Conservation (phyloP, 2,113 vertebrate genomes). For the Paradisaea rubra region DNA sequence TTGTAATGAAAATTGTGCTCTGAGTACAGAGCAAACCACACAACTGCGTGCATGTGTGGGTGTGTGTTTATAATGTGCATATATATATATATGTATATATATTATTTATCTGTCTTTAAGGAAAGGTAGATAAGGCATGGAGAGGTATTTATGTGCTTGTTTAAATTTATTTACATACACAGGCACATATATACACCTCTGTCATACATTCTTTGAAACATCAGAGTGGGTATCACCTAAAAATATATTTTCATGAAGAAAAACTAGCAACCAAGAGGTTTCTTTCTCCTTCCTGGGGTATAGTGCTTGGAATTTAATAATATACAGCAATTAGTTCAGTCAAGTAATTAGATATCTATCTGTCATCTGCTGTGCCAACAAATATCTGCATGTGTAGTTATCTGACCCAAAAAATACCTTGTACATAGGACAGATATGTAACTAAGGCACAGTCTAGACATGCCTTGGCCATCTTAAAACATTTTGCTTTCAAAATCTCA, state of each 20-base stretch:
- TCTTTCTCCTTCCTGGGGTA: neutral
- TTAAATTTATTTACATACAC: neutral
- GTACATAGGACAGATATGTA: neutral
- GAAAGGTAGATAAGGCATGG: neutral
- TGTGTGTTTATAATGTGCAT: neutral
- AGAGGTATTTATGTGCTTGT: neutral
- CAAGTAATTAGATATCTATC: neutral
- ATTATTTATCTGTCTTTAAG: neutral
- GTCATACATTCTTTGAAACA: neutral
- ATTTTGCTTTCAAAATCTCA: neutral
- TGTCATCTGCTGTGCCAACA: neutral
- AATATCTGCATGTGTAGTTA: neutral
- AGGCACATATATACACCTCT: neutral
- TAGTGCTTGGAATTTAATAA: neutral
- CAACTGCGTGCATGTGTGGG: neutral
- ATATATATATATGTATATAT: neutral
- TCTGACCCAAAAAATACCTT: neutral
- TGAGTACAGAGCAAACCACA: neutral
- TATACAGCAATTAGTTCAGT: neutral
- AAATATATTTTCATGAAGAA: neutral
- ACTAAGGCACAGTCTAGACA: neutral
- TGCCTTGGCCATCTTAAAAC: neutral
- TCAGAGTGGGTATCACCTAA: neutral
- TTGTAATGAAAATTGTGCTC: constrained; percentile 1
- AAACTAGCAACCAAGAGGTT: neutral